A percentile compares a stretch with the other conserved stretches of the same genome.
Evolutionary conservation across 1,140 invertebrate species (phyloP).

Genomic region (Venturia canescens): DNA sequence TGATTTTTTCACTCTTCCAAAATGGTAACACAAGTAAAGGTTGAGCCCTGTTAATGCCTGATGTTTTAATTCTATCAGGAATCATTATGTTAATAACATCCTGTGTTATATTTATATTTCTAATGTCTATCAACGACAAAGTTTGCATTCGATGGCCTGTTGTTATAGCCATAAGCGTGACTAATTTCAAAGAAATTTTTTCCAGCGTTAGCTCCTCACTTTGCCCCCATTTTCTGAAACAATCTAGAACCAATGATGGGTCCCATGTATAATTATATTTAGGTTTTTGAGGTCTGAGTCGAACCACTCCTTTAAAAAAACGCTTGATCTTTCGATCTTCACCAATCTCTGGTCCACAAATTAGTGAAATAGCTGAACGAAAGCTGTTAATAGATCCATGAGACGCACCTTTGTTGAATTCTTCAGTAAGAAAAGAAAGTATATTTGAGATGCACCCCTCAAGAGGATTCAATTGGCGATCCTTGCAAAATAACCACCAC

Average conservation of each 20-base stretch:
- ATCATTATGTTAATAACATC: conserved; percentile 36
- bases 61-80: conserved; percentile 37
- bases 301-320: conserved; percentile 55
- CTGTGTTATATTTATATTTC: neutral
- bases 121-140: conserved; percentile 44
- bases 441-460: too few relatives aligned
- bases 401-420: too few relatives aligned
- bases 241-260: conserved; percentile 50
- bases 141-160: conserved; percentile 53
- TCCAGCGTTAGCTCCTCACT: conserved; percentile 45
- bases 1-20: neutral
- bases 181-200: conserved; percentile 51
- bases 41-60: neutral
- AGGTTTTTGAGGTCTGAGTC: conserved; percentile 50
- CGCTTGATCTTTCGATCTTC: neutral
- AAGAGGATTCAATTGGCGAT: too few relatives aligned
- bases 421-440: too few relatives aligned
- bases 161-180: conserved; percentile 49
- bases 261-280: conserved; percentile 57
- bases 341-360: too few relatives aligned
- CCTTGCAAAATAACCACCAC: too few relatives aligned
- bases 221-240: conserved; percentile 3
- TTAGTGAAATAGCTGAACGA: too few relatives aligned
- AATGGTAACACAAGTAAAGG: conserved; percentile 33
- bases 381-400: too few relatives aligned